Evolutionary conservation across 1,140 invertebrate species (phyloP), one percentile per base, ranked within the genome.

Genomic region (Eurosta solidaginis): DNA sequence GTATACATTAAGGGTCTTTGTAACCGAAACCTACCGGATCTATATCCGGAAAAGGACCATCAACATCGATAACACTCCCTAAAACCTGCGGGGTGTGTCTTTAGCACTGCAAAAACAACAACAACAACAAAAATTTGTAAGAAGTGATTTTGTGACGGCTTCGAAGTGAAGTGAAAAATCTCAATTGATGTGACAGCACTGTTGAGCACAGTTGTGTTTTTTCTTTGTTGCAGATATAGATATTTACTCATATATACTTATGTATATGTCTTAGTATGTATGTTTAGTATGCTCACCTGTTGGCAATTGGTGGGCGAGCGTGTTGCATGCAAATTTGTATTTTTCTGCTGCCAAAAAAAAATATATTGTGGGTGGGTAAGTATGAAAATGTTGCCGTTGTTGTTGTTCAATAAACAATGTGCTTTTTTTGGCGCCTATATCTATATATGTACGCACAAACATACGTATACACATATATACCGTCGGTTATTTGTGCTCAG

Each of bases 241-340:
- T 25, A 54, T 17, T 10, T 14, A 6, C 12, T 17, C 12, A 47
- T 10, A 47, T 6, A 47, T 10, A 47, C 45, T 3, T 47, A 47
- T 47, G 45, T 47, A 17, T 47, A 47, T 17, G n/a, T 47, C 3
- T 14, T 47, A 47, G 12, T 7, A 59, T 59, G 14, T 59, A 5
- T 29, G 59, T 68, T 68, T 42, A 68, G 36, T 29, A 12, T 10
- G 42, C 47, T 42, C 79, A 44, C 29, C 63, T 63, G 59, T 68
- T 68, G 59, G 59, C 5, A 12, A 27, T 68, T 68, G 59, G 59
- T 68, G 59, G 59, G 59, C 84, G 82, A 81, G 83, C 83, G 83
- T 85, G 83, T 83, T 84, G 80, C 84, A 82, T 77, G 80, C 81
- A 54, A 45, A 82, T 79, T 82, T n/a, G n/a, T n/a, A 83, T 84